A percentile compares a stretch with the other conserved stretches of the same genome.
Evolutionary conservation across 2,797 vertebrate genomes (phyloP).

Genomic region (Lagorchestes hirsutus): DNA sequence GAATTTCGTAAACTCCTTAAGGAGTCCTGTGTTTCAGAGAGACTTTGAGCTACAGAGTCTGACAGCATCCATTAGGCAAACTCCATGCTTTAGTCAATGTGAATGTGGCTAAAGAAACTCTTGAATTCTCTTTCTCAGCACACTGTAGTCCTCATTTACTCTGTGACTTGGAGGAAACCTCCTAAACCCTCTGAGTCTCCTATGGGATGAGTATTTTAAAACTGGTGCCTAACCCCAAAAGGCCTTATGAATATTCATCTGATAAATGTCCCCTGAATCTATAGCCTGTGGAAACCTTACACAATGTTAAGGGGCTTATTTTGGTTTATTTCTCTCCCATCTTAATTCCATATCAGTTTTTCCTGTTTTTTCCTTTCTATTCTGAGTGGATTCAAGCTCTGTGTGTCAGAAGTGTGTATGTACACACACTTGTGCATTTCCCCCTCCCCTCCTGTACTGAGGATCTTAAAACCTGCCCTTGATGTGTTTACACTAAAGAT

Average conservation of each 20-base stretch:
- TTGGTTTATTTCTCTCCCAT: background rate
- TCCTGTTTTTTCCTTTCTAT: background rate
- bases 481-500: background rate
- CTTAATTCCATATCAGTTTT: background rate
- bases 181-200: background rate
- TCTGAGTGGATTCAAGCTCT: background rate
- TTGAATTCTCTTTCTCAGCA: background rate
- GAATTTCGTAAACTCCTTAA: background rate
- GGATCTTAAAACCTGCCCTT: background rate
- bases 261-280: background rate
- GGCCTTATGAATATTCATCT: background rate
- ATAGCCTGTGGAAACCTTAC: background rate
- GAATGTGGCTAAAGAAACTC: background rate
- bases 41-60: background rate
- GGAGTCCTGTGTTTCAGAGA: background rate
- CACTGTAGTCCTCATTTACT: background rate
- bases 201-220: background rate
- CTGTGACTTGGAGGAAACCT: background rate
- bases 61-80: background rate
- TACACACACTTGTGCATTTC: background rate
- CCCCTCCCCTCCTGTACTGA: no score
- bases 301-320: background rate
- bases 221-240: background rate
- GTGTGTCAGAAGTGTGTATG: background rate
- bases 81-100: background rate